Base-by-base conservation (phyloP, 2,888 invertebrate genomes). In the Eucera pruinosa region DNA sequence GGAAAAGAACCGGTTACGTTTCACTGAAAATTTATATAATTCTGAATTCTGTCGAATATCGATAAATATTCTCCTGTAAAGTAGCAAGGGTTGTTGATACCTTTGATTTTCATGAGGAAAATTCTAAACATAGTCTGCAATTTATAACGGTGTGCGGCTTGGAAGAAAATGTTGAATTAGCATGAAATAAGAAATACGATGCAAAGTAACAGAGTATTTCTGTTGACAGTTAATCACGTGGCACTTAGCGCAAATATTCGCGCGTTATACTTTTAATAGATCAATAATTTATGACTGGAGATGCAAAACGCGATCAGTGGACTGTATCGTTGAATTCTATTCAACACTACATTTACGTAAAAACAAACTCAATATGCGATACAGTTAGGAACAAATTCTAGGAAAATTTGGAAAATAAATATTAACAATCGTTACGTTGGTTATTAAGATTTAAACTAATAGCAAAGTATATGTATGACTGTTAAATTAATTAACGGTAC, bases 211-310 rank as follows among this genome's bases (percentile, higher is more conserved):
- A n/a, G 15, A 20, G 15, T 25, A 33, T 55, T 72, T 75, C 65
- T 47, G 36, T 60, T 25, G 48, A n/a, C 58, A 18, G 50, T 45
- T 54, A 52, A 39, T 64, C 52, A 23, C 48, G 50, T 23, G 30
- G 4, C 15, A n/a, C 11, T 62, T 52, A 15, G 9, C 52, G 41
- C 58, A 33, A 48, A n/a, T 45, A 65, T 36, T 41, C 64, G 11
- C 45, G n/a, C 55, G 20, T 58, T 70, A 41, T n/a, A 36, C 11
- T 41, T 62, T 9, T 57, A 72, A 50, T 60, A 61, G 36, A 54
- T 25, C 33, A 27, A 41, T 62, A 47, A 55, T 61, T 48, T 20
- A 20, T 27, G 9, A 27, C 23, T 36, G 3, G 54, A 33, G 47
- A 58, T 15, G 18, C 39, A 50, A n/a, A 7, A 15, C 23, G 36